Evolutionary conservation across 30 jellyfish, hydroid and myxozoan genomes (phyloP).

Genomic region (Pelagia noctiluca): DNA sequence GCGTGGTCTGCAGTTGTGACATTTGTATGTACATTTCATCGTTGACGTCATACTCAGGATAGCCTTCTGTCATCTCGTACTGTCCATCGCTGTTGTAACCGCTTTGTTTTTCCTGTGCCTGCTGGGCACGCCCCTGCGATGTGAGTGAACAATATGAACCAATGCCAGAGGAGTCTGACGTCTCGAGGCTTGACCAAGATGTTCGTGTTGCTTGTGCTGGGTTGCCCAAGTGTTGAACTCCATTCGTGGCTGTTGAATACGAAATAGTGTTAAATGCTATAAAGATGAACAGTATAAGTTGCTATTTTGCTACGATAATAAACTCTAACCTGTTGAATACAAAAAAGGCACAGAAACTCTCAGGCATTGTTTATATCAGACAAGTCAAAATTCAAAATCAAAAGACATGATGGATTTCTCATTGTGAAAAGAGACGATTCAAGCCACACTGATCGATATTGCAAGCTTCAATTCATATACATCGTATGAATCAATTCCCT

Average conservation of each 20-base stretch:
- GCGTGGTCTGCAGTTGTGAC: slow-evolving; percentile 57
- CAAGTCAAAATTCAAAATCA: no score
- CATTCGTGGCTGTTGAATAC: slow-evolving; percentile 25
- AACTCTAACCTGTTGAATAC: no score
- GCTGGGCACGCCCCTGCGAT: slow-evolving; percentile 80
- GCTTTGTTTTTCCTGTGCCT: slow-evolving; percentile 21
- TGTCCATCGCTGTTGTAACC: slow-evolving; percentile 79
- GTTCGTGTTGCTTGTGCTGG: slow-evolving; percentile 72
- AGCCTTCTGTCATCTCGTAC: slow-evolving; percentile 79
- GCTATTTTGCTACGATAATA: no score
- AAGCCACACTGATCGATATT: no score
- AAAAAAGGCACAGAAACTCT: no score
- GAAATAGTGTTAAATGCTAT: not conserved
- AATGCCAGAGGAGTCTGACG: slow-evolving; percentile 97
- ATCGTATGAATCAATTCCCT: no score
- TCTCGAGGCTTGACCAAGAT: slow-evolving; percentile 97
- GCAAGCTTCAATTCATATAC: no score
- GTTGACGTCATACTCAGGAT: slow-evolving; percentile 47
- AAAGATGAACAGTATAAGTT: no score
- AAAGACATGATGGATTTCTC: no score
- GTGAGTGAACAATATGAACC: slow-evolving; percentile 93
- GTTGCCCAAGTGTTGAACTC: slow-evolving; percentile 14
- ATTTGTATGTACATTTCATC: slow-evolving; percentile 63
- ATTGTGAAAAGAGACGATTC: no score
- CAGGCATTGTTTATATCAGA: no score